Conservation (phyloP, 2,888 invertebrate genomes). For the Allacma fusca region DNA sequence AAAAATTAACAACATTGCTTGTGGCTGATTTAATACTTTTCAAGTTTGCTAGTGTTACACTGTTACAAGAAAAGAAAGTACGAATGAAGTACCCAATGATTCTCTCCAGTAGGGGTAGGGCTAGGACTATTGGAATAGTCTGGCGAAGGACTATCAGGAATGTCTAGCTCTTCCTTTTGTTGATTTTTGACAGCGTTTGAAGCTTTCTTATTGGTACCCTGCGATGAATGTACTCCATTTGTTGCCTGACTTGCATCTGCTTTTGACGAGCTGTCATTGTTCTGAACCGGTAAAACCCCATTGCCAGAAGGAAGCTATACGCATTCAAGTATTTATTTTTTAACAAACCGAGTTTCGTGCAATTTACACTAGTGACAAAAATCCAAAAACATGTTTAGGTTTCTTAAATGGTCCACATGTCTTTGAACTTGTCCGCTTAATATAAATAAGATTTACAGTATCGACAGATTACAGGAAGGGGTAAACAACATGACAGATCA, state of each 20-base stretch:
- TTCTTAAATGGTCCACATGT: no score
- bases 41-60: no score
- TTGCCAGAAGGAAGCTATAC: no score
- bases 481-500: no score
- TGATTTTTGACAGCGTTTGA: neutral
- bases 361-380: no score
- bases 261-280: neutral
- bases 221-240: neutral
- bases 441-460: no score
- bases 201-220: neutral
- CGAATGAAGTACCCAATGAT: slow-evolving; percentile 27
- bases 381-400: no score
- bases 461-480: no score
- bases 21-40: no score
- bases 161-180: slow-evolving; percentile 7
- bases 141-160: slow-evolving; percentile 68
- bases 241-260: neutral
- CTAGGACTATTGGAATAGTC: slow-evolving; percentile 67
- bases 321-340: neutral
- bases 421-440: no score
- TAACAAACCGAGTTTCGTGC: neutral
- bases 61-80: slow-evolving; percentile 14
- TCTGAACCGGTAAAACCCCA: no score
- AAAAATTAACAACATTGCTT: no score
- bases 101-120: slow-evolving; percentile 44